These are phyloP conservation scores for Myiozetetes cayanensis DNA, from an alignment of 2,113 vertebrate genomes.

Conservation along the genomic window DNA sequence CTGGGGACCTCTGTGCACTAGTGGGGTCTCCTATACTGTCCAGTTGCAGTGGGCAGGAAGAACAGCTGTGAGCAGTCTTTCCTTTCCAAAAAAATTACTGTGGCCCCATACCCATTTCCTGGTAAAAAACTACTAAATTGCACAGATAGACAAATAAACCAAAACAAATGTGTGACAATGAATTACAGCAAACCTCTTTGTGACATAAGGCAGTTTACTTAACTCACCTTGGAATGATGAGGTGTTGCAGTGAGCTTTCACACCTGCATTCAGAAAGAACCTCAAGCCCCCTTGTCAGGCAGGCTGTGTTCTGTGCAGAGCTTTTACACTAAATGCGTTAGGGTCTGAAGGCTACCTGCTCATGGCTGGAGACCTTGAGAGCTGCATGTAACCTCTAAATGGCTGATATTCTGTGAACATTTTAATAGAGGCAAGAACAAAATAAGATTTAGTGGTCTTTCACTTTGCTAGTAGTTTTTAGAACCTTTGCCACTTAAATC, in stretches of 20 bases:
- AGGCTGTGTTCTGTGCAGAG: neutral
- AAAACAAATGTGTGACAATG: neutral
- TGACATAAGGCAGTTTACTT: neutral
- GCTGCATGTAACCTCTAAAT: neutral
- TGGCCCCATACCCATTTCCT: neutral
- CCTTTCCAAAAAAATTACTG: neutral
- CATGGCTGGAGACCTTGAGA: neutral
- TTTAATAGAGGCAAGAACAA: neutral
- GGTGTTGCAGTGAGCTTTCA: neutral
- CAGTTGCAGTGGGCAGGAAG: neutral
- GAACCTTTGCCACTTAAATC: neutral
- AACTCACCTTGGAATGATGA: slow-evolving; percentile 1
- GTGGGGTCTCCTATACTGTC: neutral
- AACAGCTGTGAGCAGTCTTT: neutral
- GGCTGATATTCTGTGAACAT: neutral
- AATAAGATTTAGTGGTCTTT: neutral
- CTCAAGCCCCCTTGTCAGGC: neutral
- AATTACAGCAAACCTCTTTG: neutral
- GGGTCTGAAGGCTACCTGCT: neutral
- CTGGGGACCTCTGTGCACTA: neutral
- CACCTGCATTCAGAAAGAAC: neutral
- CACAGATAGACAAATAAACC: neutral
- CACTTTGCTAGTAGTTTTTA: neutral
- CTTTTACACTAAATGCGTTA: neutral
- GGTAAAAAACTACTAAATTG: neutral